Evolutionary conservation across 2,797 vertebrate species (phyloP).

Genomic region (Hoplostethus atlanticus): DNA sequence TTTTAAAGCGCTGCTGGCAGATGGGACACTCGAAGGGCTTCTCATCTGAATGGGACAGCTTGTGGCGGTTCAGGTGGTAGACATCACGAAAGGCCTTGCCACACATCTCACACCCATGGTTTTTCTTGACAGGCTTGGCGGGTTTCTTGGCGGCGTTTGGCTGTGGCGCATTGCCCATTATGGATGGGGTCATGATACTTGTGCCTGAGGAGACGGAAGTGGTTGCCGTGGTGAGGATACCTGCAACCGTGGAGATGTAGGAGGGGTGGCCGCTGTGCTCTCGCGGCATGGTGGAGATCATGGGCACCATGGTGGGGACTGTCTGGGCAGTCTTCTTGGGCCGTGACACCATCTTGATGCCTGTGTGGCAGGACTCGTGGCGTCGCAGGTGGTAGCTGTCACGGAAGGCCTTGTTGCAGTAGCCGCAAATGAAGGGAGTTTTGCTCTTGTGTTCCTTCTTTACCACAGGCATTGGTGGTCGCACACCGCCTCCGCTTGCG

Average conservation of each 20-base stretch:
- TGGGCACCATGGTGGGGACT: conserved; percentile 94
- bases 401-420: conserved; percentile 99
- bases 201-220: conserved; percentile 91
- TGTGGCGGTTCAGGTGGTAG: conserved; percentile 98
- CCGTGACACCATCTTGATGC: conserved; percentile 98
- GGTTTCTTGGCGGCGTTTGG: conserved; percentile 91
- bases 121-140: conserved; percentile 98
- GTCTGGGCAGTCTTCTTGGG: conserved; percentile 92
- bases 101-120: conserved; percentile 99
- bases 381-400: conserved; percentile 99
- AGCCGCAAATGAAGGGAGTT: conserved; percentile 98
- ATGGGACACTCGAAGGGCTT: conserved; percentile 99
- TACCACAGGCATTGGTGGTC: conserved; percentile 84
- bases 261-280: conserved; percentile 92
- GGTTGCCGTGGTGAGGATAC: conserved; percentile 95
- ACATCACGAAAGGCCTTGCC: conserved; percentile 99
- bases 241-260: conserved; percentile 94
- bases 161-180: conserved; percentile 83
- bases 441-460: conserved; percentile 98
- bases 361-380: conserved; percentile 98
- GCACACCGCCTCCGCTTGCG: conserved; percentile 75
- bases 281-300: conserved; percentile 94
- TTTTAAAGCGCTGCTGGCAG: conserved; percentile 99
- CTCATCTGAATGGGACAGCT: conserved; percentile 98
- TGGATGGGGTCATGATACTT: conserved; percentile 81